Percentiles rank a stretch among this genome's conserved stretches.
Conservation (phyloP, 2,113 vertebrate species). For the Epinephelus cyanopodus region DNA sequence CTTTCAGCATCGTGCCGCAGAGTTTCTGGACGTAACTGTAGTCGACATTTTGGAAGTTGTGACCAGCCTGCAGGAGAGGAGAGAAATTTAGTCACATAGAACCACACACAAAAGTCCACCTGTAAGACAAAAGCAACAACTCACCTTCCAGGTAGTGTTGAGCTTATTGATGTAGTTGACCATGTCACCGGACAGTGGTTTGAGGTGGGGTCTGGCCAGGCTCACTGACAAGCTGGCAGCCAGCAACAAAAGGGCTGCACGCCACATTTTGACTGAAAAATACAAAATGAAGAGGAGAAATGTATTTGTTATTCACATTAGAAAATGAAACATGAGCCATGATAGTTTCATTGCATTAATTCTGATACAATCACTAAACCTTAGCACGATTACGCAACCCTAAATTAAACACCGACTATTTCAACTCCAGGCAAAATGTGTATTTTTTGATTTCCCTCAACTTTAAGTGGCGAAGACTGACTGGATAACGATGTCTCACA, state of each 20-base stretch:
- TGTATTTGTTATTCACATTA: neutral
- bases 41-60: slow-evolving; percentile 90
- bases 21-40: slow-evolving; percentile 89
- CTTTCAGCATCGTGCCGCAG: slow-evolving; percentile 91
- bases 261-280: slow-evolving; percentile 87
- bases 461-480: neutral
- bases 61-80: slow-evolving; percentile 86
- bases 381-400: neutral
- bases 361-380: neutral
- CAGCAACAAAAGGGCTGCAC: slow-evolving; percentile 76
- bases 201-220: slow-evolving; percentile 78
- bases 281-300: neutral
- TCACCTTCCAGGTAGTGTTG: slow-evolving; percentile 95
- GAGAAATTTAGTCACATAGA: neutral
- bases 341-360: neutral
- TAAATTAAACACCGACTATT: neutral
- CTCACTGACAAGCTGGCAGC: slow-evolving; percentile 80
- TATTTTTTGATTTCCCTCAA: neutral
- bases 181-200: slow-evolving; percentile 88
- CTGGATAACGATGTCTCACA: neutral
- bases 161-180: slow-evolving; percentile 92
- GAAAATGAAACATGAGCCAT: neutral
- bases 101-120: neutral
- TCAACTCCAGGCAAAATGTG: neutral
- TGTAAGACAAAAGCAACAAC: neutral